These are phyloP conservation scores for Amblyraja radiata DNA, from an alignment of 2,797 vertebrate species.

Conservation along the genomic window DNA sequence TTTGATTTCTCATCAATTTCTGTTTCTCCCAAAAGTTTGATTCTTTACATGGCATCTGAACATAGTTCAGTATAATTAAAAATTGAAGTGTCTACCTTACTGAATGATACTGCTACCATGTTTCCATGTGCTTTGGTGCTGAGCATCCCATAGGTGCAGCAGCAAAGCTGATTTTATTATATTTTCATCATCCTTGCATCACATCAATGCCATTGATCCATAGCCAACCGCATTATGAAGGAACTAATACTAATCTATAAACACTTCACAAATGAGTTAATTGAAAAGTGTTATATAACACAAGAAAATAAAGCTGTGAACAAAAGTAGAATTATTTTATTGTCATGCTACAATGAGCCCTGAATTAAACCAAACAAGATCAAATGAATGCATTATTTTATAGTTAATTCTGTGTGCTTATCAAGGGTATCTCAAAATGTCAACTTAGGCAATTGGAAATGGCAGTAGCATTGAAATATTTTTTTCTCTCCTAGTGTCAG, in stretches of 20 bases:
- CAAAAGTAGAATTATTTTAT: neutral
- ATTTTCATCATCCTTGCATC: neutral
- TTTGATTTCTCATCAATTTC: neutral
- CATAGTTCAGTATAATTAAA: too few species aligned
- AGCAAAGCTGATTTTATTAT: too few species aligned
- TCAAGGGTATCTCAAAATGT: neutral
- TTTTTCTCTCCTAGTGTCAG: neutral
- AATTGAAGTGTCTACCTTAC: too few species aligned
- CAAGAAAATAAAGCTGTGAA: neutral
- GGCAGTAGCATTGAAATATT: neutral
- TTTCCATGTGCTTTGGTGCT: too few species aligned
- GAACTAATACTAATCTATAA: too few species aligned
- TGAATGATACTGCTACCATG: too few species aligned
- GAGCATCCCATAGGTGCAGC: too few species aligned
- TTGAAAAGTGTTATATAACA: neutral
- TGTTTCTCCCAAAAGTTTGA: too few species aligned
- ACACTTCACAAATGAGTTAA: neutral
- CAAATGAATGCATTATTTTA: neutral
- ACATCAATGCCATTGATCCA: neutral
- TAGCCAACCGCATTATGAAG: neutral
- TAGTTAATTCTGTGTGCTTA: neutral
- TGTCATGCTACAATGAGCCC: neutral
- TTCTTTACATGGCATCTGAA: too few species aligned
- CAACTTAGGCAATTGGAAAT: neutral
- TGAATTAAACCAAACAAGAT: neutral